Percentiles rank a stretch among this genome's conserved stretches.
These are phyloP conservation scores for Pristiophorus japonicus DNA, from an alignment of 2,113 vertebrate species.

Conservation along the genomic window DNA sequence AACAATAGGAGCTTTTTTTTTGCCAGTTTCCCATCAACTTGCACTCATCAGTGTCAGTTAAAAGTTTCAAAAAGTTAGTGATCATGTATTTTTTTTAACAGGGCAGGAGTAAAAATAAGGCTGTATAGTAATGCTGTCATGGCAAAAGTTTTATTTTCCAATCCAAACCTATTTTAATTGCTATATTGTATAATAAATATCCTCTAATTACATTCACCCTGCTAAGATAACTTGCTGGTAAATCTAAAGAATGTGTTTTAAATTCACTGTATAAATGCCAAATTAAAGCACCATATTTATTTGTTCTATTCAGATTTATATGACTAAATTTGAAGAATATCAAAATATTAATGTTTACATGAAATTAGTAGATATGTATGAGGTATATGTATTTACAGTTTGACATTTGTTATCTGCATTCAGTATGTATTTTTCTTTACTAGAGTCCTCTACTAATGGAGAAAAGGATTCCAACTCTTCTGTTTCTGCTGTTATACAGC, in stretches of 20 bases:
- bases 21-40: background rate
- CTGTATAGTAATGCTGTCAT: background rate
- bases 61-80: background rate
- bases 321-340: background rate
- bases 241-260: background rate
- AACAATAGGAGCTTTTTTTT: background rate
- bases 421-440: slow-evolving; percentile 14
- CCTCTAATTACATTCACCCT: background rate
- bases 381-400: background rate
- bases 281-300: background rate
- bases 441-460: slow-evolving; percentile 17
- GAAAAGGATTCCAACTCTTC: slow-evolving; percentile 28
- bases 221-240: background rate
- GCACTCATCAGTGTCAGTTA: background rate
- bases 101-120: background rate
- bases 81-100: background rate
- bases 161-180: background rate
- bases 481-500: slow-evolving; percentile 51
- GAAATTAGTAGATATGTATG: background rate
- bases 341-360: background rate
- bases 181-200: background rate
- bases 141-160: background rate
- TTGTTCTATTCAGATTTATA: background rate
- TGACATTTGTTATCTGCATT: background rate
- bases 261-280: background rate